These are phyloP conservation scores for Valencia hispanica DNA, from an alignment of 2,797 vertebrate species.

Conservation along the genomic window DNA sequence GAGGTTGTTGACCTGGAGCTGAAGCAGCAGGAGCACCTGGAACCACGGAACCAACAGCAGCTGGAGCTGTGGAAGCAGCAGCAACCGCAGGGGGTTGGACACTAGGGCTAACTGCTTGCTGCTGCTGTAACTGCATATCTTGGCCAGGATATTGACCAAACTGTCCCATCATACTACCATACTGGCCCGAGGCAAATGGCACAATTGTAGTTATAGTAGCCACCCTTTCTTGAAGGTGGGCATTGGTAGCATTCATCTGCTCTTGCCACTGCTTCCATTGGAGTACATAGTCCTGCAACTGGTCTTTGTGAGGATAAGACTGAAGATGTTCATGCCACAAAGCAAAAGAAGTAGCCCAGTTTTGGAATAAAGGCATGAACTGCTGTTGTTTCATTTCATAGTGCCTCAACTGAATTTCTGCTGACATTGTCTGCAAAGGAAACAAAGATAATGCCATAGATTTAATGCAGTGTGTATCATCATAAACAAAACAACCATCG, in stretches of 20 bases:
- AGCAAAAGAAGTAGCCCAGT: conserved; percentile 91
- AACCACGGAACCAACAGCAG: conserved; percentile 40
- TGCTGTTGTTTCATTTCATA: conserved; percentile 93
- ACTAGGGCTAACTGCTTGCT: conserved; percentile 53
- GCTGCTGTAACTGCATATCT: conserved; percentile 75
- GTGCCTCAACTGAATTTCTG: conserved; percentile 91
- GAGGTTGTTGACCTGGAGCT: conserved; percentile 50
- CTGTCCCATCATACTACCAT: conserved; percentile 78
- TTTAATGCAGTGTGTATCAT: conserved; percentile 10
- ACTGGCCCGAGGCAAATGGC: conserved; percentile 80
- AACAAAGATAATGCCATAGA: conserved; percentile 1
- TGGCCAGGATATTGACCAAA: conserved; percentile 82
- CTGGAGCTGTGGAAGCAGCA: conserved; percentile 35
- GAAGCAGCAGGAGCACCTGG: conserved; percentile 55
- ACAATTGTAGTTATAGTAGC: conserved; percentile 86
- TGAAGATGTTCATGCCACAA: conserved; percentile 95
- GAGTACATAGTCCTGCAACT: conserved; percentile 93
- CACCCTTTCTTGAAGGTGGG: conserved; percentile 90
- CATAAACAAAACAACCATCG: not conserved
- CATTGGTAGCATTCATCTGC: conserved; percentile 93
- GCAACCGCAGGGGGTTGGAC: conserved; percentile 56
- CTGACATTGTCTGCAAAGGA: conserved; percentile 85
- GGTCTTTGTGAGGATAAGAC: conserved; percentile 95
- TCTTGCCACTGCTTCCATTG: conserved; percentile 99
- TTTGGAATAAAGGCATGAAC: conserved; percentile 90